These are phyloP conservation scores for Cariama cristata DNA, from an alignment of 2,113 vertebrate species.

Conservation along the genomic window DNA sequence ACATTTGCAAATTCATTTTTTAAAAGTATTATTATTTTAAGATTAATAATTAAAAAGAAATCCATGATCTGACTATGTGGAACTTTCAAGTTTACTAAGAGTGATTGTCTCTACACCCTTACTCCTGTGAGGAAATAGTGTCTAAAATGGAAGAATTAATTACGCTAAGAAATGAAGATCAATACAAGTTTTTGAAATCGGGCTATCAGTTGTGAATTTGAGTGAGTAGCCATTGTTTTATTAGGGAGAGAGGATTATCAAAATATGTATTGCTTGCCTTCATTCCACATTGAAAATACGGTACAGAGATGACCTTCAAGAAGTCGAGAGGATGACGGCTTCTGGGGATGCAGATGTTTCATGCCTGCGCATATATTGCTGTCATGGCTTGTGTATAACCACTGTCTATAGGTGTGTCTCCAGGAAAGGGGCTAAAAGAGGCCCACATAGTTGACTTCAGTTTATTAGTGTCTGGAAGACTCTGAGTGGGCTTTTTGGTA, in stretches of 20 bases:
- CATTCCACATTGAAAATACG: neutral
- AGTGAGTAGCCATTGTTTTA: slow-evolving; percentile 25
- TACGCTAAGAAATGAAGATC: slow-evolving; percentile 10
- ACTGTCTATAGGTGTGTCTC: neutral
- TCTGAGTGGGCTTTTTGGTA: neutral
- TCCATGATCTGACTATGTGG: slow-evolving; percentile 1
- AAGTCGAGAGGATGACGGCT: neutral
- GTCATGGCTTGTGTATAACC: neutral
- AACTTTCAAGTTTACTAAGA: neutral
- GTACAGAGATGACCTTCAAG: neutral
- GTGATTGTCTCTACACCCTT: neutral
- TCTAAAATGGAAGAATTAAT: slow-evolving; percentile 31
- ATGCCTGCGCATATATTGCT: neutral
- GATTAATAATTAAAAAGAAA: slow-evolving; percentile 36
- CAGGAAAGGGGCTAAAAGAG: slow-evolving; percentile 8
- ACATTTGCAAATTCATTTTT: slow-evolving; percentile 75
- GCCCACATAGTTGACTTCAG: neutral
- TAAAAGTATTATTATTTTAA: slow-evolving; percentile 72
- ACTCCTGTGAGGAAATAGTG: neutral
- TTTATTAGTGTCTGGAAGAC: slow-evolving; percentile 31
- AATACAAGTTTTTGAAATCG: neutral
- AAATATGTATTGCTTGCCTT: neutral
- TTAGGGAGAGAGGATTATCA: slow-evolving; percentile 3
- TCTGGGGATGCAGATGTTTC: neutral
- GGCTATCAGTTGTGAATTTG: neutral